These are phyloP conservation scores for Campoplex capitator DNA, from an alignment of 2,888 invertebrate species.

Conservation along the genomic window DNA sequence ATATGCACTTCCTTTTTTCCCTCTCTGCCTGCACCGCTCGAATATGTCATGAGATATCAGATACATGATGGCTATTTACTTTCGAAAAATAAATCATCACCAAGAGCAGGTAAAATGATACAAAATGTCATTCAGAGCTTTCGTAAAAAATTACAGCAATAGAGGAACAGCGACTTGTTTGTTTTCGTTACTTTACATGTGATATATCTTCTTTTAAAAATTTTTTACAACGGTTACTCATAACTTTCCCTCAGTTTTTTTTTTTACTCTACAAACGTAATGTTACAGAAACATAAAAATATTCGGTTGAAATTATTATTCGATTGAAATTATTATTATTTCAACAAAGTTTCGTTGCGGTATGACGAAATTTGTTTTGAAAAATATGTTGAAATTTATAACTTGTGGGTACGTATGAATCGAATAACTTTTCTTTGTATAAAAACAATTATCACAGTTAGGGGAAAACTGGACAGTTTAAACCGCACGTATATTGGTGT, in stretches of 20 bases:
- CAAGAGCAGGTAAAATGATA: constrained; percentile 33
- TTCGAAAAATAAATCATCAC: not conserved
- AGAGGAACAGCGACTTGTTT: not conserved
- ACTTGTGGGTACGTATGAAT: not conserved
- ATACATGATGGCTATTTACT: not conserved
- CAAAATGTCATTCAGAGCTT: constrained; percentile 49
- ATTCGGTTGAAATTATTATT: too few relatives aligned
- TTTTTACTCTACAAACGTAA: too few relatives aligned
- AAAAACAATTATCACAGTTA: not conserved
- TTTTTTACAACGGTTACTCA: too few relatives aligned
- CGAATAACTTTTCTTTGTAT: not conserved
- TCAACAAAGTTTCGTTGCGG: too few relatives aligned
- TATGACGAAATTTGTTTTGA: too few relatives aligned
- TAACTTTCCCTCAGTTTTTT: too few relatives aligned
- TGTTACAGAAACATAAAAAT: too few relatives aligned
- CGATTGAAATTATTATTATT: too few relatives aligned
- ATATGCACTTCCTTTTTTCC: constrained; percentile 65
- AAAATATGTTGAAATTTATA: too few relatives aligned
- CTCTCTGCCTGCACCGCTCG: constrained; percentile 19
- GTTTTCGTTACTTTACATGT: not conserved
- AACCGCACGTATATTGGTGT: constrained; percentile 35
- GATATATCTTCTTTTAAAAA: not conserved
- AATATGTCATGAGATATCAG: constrained; percentile 21
- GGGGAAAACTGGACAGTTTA: not conserved
- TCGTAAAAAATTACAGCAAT: constrained; percentile 24